These are phyloP conservation scores for Neuroterus valhalla DNA, from an alignment of 1,140 invertebrate species.

Conservation along the genomic window DNA sequence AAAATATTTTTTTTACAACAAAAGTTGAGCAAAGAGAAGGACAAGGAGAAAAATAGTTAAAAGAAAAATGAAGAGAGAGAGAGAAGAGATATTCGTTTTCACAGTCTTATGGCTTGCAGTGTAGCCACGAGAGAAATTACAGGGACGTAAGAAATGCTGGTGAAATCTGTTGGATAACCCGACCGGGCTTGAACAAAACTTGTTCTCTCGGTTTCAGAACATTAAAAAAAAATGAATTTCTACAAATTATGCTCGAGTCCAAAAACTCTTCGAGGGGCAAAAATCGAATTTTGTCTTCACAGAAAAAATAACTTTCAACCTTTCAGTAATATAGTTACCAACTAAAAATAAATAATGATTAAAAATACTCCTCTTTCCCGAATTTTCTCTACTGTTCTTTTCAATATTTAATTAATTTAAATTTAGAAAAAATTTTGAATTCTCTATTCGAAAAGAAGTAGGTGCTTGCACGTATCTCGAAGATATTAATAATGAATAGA, in stretches of 20 bases:
- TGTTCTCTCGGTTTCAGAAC: conserved; percentile 5
- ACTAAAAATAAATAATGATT: no score
- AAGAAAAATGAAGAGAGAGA: conserved; percentile 25
- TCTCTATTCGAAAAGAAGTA: neutral
- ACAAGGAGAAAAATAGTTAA: neutral
- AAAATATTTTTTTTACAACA: no score
- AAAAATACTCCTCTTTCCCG: no score
- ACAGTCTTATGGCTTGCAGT: conserved; percentile 31
- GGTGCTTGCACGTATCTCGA: neutral
- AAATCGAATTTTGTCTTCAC: no score
- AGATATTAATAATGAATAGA: conserved; percentile 23
- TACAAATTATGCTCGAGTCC: no score
- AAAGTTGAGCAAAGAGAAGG: neutral
- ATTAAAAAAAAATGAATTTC: neutral
- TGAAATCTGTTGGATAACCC: conserved; percentile 55
- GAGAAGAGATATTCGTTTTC: conserved; percentile 36
- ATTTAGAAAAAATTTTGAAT: neutral
- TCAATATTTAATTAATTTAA: no score
- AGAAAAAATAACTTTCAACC: no score
- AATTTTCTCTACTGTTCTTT: no score
- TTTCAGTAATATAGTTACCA: no score
- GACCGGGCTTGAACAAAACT: conserved; percentile 44
- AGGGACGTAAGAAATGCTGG: conserved; percentile 44
- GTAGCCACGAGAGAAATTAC: conserved; percentile 47
- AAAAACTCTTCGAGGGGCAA: no score